Conservation (phyloP, 2,888 invertebrate species). For the Drosophila neonasuta region DNA sequence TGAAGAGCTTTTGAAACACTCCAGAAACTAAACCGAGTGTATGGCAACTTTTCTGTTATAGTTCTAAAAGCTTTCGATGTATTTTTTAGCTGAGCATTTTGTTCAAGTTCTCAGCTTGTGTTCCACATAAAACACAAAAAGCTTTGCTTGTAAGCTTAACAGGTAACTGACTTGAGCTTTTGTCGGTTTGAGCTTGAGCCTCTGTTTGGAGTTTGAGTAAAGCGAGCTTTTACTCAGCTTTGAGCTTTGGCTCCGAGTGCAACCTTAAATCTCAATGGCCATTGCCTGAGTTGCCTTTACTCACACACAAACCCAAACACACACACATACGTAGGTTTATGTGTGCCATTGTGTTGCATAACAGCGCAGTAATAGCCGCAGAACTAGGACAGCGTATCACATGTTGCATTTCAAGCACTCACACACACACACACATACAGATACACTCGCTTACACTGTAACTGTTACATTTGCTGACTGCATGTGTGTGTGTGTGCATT, state of each 20-base stretch:
- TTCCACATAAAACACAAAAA: background rate
- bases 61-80: constrained; percentile 23
- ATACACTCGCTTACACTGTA: background rate
- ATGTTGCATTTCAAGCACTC: constrained; percentile 75
- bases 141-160: background rate
- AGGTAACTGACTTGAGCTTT: constrained; percentile 16
- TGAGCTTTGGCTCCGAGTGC: constrained; percentile 20
- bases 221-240: constrained; percentile 24
- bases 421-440: constrained; percentile 10
- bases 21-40: constrained; percentile 23
- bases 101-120: constrained; percentile 28
- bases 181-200: background rate
- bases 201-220: constrained; percentile 9
- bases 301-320: background rate
- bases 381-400: constrained; percentile 81
- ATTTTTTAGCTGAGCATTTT: background rate
- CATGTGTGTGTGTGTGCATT: constrained; percentile 37
- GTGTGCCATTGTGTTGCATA: constrained; percentile 77
- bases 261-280: constrained; percentile 39
- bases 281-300: constrained; percentile 20
- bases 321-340: constrained; percentile 49
- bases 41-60: constrained; percentile 12
- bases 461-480: constrained; percentile 18
- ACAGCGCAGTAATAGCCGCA: constrained; percentile 71
- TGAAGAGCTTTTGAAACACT: constrained; percentile 18